phyloP scores from a whole-genome alignment of 2,888 invertebrate genomes.

The Chymomyza caudatula region DNA sequence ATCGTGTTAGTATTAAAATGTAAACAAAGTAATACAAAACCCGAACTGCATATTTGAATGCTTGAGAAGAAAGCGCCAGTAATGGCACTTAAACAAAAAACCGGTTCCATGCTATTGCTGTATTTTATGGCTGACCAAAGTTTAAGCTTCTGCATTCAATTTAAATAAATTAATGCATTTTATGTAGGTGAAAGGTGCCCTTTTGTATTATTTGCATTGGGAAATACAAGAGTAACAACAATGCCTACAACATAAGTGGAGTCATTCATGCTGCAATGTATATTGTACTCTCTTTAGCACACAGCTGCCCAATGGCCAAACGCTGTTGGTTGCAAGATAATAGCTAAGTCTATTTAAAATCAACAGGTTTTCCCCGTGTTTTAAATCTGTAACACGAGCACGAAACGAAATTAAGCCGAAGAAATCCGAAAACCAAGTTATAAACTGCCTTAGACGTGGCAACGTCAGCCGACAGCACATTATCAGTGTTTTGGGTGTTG shows the following conservation, averaged over 20 bases:
- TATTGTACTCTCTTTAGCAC: constrained; percentile 30
- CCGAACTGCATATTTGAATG: not conserved
- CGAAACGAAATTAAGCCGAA: not conserved
- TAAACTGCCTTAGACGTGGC: constrained; percentile 15
- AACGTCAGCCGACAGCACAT: constrained; percentile 35
- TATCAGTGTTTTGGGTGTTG: not conserved
- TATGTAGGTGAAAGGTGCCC: constrained; percentile 3
- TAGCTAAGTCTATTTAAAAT: constrained; percentile 20
- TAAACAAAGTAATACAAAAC: not conserved
- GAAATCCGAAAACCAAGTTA: not conserved
- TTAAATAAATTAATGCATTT: not conserved
- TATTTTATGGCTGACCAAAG: not conserved
- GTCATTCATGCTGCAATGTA: not conserved
- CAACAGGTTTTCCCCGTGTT: constrained; percentile 55
- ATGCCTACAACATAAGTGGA: not conserved
- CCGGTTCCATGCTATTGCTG: not conserved
- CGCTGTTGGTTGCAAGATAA: constrained; percentile 20
- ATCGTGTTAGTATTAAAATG: not conserved
- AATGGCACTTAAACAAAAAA: not conserved
- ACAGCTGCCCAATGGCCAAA: constrained; percentile 1
- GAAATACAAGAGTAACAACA: not conserved
- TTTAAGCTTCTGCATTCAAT: not conserved
- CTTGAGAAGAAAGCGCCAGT: not conserved
- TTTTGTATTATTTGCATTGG: not conserved
- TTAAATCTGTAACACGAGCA: constrained; percentile 26